Percentiles rank a stretch among this genome's conserved stretches.
Evolutionary conservation across 2,797 vertebrate genomes (phyloP).

Genomic region (Myotis findleyi): DNA sequence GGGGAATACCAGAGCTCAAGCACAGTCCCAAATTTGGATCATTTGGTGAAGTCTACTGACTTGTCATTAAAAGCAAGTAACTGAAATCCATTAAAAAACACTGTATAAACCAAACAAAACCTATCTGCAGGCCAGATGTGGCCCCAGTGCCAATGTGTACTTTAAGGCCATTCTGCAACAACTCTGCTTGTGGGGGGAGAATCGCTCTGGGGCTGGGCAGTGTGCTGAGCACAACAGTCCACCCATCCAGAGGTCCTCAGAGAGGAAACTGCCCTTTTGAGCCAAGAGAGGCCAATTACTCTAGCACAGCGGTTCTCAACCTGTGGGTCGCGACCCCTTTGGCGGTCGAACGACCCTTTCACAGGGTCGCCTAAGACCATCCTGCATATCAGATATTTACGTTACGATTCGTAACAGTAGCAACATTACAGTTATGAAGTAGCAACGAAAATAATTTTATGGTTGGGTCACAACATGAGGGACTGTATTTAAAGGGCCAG

Average conservation of each 20-base stretch:
- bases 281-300: neutral
- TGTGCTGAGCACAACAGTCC: neutral
- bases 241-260: neutral
- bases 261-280: neutral
- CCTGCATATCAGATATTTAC: too few relatives aligned
- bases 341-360: too few relatives aligned
- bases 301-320: neutral
- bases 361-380: too few relatives aligned
- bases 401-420: too few relatives aligned
- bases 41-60: neutral
- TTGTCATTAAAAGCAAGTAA: conserved; percentile 31
- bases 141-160: neutral
- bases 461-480: too few relatives aligned
- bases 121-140: neutral
- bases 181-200: neutral
- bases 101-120: neutral
- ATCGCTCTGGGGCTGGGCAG: neutral
- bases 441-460: too few relatives aligned
- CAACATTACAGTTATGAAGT: too few relatives aligned
- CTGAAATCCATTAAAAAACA: conserved; percentile 29
- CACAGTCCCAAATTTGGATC: neutral
- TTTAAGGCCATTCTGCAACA: neutral
- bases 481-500: too few relatives aligned
- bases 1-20: neutral
- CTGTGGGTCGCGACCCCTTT: too few relatives aligned